Percentiles rank a stretch among this genome's conserved stretches.
phyloP scores from a whole-genome alignment of 1,140 invertebrate species.

The Zaprionus tsacasi region DNA sequence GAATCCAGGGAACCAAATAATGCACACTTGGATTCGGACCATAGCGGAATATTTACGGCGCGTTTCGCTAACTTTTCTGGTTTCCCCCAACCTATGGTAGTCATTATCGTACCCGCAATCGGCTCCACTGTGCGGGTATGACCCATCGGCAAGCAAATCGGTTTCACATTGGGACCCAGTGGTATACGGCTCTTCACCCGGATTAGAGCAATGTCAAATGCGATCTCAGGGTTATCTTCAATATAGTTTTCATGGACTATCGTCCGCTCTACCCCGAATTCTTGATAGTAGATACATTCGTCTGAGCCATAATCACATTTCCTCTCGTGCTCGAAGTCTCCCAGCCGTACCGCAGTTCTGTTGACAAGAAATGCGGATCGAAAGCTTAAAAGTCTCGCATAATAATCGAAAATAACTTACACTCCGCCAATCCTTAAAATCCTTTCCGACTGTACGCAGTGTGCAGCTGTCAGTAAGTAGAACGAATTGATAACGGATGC shows the following conservation, averaged over 20 bases:
- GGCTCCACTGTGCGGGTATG: too few relatives aligned
- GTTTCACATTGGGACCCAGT: background rate
- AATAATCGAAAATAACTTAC: background rate
- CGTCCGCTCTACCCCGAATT: background rate
- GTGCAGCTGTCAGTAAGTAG: background rate
- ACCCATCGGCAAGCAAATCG: slow-evolving; percentile 13
- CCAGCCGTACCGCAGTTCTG: background rate
- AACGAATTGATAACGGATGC: background rate
- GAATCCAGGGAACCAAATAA: too few relatives aligned
- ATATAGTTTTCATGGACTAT: background rate
- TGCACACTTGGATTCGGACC: too few relatives aligned
- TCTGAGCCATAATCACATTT: background rate
- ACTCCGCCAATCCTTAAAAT: too few relatives aligned
- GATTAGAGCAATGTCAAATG: slow-evolving; percentile 8
- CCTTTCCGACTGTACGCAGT: background rate
- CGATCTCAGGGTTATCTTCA: too few relatives aligned
- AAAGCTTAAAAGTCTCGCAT: too few relatives aligned
- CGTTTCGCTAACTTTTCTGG: too few relatives aligned
- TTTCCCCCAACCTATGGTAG: too few relatives aligned
- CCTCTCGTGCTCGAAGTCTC: background rate
- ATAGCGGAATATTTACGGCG: too few relatives aligned
- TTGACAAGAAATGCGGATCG: background rate
- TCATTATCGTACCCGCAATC: too few relatives aligned
- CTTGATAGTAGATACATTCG: background rate
- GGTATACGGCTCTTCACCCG: background rate